Conservation (phyloP, 2,797 vertebrate species). For the Falco columbarius region DNA sequence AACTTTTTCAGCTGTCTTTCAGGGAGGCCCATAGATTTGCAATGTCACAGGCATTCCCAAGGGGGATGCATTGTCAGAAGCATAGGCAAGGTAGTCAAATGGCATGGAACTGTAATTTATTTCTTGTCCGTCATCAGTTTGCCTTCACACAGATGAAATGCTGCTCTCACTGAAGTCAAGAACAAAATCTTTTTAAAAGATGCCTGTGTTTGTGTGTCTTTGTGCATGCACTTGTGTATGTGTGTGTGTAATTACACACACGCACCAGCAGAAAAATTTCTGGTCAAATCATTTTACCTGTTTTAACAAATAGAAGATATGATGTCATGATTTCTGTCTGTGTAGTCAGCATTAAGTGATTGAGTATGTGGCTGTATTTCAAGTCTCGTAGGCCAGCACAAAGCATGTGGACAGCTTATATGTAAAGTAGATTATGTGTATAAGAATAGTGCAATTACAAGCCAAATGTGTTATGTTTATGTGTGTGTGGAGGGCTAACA, state of each 20-base stretch:
- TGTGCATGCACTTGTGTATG: no score
- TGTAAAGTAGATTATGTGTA: not conserved
- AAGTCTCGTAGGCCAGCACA: not conserved
- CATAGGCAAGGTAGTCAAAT: not conserved
- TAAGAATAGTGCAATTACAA: not conserved
- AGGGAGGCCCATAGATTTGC: not conserved
- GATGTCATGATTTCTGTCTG: not conserved
- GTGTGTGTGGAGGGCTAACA: not conserved
- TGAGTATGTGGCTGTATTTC: not conserved
- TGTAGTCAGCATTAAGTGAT: not conserved
- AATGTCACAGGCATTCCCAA: not conserved
- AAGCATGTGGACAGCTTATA: not conserved
- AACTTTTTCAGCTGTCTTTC: not conserved
- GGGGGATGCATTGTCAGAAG: not conserved
- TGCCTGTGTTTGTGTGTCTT: not conserved
- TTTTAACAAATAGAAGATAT: not conserved
- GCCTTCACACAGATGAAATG: not conserved
- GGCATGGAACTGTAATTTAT: not conserved
- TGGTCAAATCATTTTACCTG: fast-evolving
- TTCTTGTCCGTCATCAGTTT: not conserved
- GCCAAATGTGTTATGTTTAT: not conserved
- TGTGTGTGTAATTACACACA: not conserved
- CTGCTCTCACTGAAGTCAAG: not conserved
- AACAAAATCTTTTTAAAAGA: not conserved
- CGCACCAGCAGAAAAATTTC: not conserved